Conservation (phyloP, 1,140 invertebrate genomes). For the Hormaphis cornu region DNA sequence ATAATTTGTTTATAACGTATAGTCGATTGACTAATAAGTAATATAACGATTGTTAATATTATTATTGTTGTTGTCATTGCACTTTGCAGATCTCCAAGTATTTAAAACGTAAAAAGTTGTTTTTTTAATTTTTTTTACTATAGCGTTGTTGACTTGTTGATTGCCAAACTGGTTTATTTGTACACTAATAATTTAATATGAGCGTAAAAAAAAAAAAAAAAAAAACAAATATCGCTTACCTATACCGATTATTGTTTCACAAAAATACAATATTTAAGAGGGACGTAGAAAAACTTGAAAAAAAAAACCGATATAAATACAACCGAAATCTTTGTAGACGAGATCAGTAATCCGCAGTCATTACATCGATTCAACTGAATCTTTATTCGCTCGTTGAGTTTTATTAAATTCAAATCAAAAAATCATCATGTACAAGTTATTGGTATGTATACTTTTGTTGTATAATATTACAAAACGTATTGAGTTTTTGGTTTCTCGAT, state of each 20-base stretch:
- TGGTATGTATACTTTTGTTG: neutral
- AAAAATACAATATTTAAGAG: neutral
- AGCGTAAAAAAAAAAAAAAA: neutral
- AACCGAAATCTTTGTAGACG: neutral
- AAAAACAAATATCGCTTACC: no score
- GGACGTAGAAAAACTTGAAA: no score
- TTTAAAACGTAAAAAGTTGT: no score
- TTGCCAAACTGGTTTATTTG: neutral
- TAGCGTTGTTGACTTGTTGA: no score
- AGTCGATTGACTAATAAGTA: no score
- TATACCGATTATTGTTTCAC: neutral
- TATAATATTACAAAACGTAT: neutral
- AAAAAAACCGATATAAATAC: neutral
- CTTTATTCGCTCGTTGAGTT: no score
- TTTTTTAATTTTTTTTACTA: no score
- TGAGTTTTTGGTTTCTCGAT: neutral
- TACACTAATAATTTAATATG: neutral
- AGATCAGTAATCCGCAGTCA: neutral
- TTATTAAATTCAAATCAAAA: neutral
- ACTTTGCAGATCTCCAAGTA: no score
- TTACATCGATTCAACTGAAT: neutral
- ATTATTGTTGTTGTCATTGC: no score
- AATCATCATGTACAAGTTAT: neutral
- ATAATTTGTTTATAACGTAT: no score
- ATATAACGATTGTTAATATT: no score